These are phyloP conservation scores for Lynx canadensis DNA, from an alignment of 2,113 vertebrate species.

Conservation along the genomic window DNA sequence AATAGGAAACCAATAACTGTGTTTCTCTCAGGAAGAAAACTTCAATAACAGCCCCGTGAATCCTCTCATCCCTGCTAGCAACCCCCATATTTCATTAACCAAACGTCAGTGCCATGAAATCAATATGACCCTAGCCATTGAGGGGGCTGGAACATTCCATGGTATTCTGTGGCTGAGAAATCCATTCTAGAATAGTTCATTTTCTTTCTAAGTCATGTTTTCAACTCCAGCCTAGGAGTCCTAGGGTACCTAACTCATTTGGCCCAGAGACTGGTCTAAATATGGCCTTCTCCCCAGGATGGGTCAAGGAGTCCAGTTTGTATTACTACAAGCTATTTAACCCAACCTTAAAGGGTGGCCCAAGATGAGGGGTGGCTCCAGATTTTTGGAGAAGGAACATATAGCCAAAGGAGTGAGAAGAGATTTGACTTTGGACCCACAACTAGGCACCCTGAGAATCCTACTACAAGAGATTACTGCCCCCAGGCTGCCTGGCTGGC, in stretches of 20 bases:
- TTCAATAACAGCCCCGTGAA: neutral
- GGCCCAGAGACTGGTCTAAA: neutral
- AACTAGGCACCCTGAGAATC: neutral
- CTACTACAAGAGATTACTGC: neutral
- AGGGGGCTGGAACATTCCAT: neutral
- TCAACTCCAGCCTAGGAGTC: neutral
- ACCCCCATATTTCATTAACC: neutral
- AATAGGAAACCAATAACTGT: neutral
- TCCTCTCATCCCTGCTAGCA: neutral
- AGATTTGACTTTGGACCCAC: neutral
- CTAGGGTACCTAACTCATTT: neutral
- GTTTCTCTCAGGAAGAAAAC: neutral
- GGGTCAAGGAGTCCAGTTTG: neutral
- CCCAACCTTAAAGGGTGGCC: neutral
- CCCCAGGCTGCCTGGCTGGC: neutral
- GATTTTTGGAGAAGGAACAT: neutral
- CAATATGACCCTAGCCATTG: neutral
- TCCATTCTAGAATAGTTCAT: neutral
- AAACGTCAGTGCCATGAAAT: neutral
- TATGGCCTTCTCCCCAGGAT: neutral
- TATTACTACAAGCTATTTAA: neutral
- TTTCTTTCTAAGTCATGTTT: neutral
- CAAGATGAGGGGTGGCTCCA: neutral
- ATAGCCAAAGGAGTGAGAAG: neutral
- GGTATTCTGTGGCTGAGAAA: neutral